A percentile compares a stretch with the other conserved stretches of the same genome.
phyloP scores from a whole-genome alignment of 2,113 vertebrate species.

The Sylvilagus bachmani region DNA sequence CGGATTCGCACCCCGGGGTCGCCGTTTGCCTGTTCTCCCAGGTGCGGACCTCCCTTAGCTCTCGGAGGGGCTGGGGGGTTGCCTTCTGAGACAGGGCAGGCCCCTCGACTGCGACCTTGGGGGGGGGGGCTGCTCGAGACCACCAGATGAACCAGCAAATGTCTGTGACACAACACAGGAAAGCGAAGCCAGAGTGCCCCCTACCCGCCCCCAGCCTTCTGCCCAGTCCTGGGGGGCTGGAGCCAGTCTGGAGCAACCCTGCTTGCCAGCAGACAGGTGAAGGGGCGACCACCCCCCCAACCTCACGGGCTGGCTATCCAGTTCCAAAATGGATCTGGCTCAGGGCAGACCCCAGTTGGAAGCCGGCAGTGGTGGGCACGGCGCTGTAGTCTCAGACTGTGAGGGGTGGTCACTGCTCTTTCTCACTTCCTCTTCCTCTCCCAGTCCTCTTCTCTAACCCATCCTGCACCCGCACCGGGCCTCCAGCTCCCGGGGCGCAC shows the following conservation, averaged over 20 bases:
- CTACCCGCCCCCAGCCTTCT: not conserved
- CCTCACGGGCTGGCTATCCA: not conserved
- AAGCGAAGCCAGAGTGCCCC: not conserved
- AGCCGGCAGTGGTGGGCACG: not conserved
- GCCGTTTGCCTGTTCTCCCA: not conserved
- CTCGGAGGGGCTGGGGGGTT: not conserved
- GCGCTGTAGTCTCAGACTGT: not conserved
- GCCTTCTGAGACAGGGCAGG: not conserved
- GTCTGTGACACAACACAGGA: too few relatives aligned
- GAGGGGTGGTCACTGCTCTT: not conserved
- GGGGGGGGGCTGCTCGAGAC: too few relatives aligned
- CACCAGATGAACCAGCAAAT: too few relatives aligned
- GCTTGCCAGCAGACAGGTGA: not conserved
- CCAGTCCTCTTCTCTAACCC: not conserved
- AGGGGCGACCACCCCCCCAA: not conserved
- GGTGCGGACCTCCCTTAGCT: not conserved
- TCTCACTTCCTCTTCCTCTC: not conserved
- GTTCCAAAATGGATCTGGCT: not conserved
- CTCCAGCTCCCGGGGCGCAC: slow-evolving; percentile 34
- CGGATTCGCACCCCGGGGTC: not conserved
- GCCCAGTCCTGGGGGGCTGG: not conserved
- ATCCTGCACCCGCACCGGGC: not conserved
- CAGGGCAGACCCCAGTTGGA: not conserved
- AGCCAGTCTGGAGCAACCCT: not conserved
- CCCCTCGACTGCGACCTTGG: too few relatives aligned